Percentiles rank a stretch among this genome's conserved stretches.
Evolutionary conservation across 1,140 invertebrate genomes (phyloP).

Genomic region (Drosophila ironensis): DNA sequence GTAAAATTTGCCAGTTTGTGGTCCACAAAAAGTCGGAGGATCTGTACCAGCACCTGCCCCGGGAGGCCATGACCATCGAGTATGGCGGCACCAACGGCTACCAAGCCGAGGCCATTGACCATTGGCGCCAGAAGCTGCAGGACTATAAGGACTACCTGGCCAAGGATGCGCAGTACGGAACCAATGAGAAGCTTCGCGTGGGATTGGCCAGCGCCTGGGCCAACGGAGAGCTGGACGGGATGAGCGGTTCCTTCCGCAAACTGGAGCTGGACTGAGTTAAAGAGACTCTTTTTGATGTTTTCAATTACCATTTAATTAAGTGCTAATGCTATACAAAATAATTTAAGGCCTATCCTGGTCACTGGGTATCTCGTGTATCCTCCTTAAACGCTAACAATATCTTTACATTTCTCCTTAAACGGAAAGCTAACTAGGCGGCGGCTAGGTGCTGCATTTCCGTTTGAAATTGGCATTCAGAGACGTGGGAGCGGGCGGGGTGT

Average conservation of each 20-base stretch:
- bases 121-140: slow-evolving; percentile 83
- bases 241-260: slow-evolving; percentile 83
- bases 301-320: slow-evolving; percentile 50
- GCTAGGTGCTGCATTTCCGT: slow-evolving; percentile 75
- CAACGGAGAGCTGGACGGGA: slow-evolving; percentile 55
- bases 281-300: neutral
- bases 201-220: slow-evolving; percentile 57
- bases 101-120: slow-evolving; percentile 81
- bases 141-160: slow-evolving; percentile 82
- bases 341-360: slow-evolving; percentile 50
- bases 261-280: slow-evolving; percentile 63
- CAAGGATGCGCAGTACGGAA: slow-evolving; percentile 83
- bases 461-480: slow-evolving; percentile 71
- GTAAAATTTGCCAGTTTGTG: slow-evolving; percentile 57
- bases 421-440: slow-evolving; percentile 21
- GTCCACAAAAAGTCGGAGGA: slow-evolving; percentile 83
- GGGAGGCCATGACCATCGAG: slow-evolving; percentile 84
- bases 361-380: slow-evolving; percentile 75
- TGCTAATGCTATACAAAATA: slow-evolving; percentile 56
- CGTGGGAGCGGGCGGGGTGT: slow-evolving; percentile 12
- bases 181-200: slow-evolving; percentile 83
- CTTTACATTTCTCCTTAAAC: slow-evolving; percentile 71
- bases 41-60: slow-evolving; percentile 82
- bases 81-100: slow-evolving; percentile 84
- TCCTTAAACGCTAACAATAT: slow-evolving; percentile 38